These are phyloP conservation scores for Metaphire vulgaris DNA, from an alignment of 1,140 invertebrate genomes.

Conservation along the genomic window DNA sequence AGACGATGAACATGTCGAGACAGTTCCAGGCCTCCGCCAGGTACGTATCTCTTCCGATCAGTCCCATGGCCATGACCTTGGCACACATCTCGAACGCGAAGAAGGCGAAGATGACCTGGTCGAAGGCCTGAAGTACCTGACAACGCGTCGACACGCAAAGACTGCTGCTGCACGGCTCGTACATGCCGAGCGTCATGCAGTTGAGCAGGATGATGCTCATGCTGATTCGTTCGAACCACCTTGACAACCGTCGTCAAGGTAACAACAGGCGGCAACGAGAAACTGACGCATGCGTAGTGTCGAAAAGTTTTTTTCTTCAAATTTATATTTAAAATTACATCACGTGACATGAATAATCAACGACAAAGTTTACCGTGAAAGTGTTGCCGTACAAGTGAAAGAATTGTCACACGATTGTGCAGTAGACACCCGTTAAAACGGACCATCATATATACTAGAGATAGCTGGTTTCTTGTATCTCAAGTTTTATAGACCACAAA, in stretches of 20 bases:
- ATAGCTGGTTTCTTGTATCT: too few relatives aligned
- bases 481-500: too few relatives aligned
- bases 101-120: constrained; percentile 97
- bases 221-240: constrained; percentile 97
- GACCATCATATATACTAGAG: too few relatives aligned
- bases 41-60: constrained; percentile 84
- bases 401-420: too few relatives aligned
- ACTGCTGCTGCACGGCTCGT: constrained; percentile 86
- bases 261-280: too few relatives aligned
- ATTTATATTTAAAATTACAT: too few relatives aligned
- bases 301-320: too few relatives aligned
- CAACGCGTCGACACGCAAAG: constrained; percentile 80
- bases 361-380: too few relatives aligned
- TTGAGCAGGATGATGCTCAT: constrained; percentile 98
- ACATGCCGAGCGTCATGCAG: constrained; percentile 98
- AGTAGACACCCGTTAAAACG: too few relatives aligned
- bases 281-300: too few relatives aligned
- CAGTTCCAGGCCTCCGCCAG: constrained; percentile 92
- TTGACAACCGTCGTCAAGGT: constrained; percentile 45
- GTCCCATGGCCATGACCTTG: constrained; percentile 93
- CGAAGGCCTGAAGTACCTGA: constrained; percentile 89
- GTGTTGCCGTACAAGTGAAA: too few relatives aligned
- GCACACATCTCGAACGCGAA: constrained; percentile 79
- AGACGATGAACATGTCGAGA: constrained; percentile 91
- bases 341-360: too few relatives aligned